Percentiles rank a stretch among this genome's conserved stretches.
These are phyloP conservation scores for Lamprologus ornatipinnis DNA, from an alignment of 2,113 vertebrate species.

Conservation along the genomic window DNA sequence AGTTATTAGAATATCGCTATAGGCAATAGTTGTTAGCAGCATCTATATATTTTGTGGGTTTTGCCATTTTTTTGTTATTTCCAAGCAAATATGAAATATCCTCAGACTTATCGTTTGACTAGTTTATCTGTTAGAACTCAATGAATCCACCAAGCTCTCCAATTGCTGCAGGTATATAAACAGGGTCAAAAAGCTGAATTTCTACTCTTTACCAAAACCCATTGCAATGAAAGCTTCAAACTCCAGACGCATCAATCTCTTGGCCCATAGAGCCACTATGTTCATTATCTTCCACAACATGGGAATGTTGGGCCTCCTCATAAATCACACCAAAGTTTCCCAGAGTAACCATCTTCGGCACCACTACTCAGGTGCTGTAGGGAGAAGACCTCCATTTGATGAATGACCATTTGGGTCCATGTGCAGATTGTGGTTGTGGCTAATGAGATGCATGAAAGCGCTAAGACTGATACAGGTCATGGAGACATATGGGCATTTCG, in stretches of 20 bases:
- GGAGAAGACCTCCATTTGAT: constrained; percentile 25
- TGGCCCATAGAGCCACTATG: neutral
- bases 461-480: constrained; percentile 48
- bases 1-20: neutral
- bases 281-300: neutral
- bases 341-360: neutral
- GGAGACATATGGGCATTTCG: constrained; percentile 44
- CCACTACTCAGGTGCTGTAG: constrained; percentile 4
- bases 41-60: neutral
- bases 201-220: neutral
- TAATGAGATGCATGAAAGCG: constrained; percentile 52
- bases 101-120: neutral
- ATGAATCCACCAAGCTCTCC: neutral
- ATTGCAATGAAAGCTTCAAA: neutral
- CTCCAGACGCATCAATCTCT: neutral
- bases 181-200: neutral
- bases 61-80: neutral
- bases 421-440: neutral
- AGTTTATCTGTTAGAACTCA: neutral
- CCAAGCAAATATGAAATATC: neutral
- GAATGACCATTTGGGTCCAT: constrained; percentile 5
- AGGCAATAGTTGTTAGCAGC: neutral
- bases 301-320: neutral
- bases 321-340: constrained; percentile 28
- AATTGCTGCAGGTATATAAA: neutral